These are phyloP conservation scores for Garrulus glandarius DNA, from an alignment of 2,797 vertebrate genomes.

Conservation along the genomic window DNA sequence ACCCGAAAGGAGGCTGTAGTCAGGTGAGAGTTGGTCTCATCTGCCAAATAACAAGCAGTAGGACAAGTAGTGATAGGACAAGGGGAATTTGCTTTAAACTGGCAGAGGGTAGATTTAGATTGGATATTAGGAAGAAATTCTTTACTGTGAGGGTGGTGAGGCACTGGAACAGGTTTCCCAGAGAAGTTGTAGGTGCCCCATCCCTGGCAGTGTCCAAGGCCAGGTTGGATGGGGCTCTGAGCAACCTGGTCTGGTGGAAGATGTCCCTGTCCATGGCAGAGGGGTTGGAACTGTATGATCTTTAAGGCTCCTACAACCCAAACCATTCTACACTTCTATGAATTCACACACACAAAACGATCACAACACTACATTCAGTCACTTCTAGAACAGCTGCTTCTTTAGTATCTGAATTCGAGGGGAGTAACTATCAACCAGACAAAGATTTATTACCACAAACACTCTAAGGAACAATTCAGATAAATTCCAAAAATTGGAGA, in stretches of 20 bases:
- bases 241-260: neutral
- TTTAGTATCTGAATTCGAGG: neutral
- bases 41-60: neutral
- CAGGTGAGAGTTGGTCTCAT: neutral
- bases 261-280: neutral
- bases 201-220: neutral
- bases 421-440: neutral
- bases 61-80: neutral
- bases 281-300: neutral
- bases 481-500: neutral
- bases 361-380: neutral
- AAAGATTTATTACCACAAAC: neutral
- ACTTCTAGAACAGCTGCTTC: neutral
- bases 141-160: neutral
- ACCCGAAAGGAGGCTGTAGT: neutral
- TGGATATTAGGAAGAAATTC: neutral
- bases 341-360: accelerated
- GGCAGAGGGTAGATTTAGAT: neutral
- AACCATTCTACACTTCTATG: neutral
- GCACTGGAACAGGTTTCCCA: neutral
- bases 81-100: neutral
- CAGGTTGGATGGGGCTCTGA: neutral
- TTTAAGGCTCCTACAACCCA: neutral
- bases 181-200: neutral
- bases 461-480: neutral